Evolutionary conservation across 2,797 vertebrate genomes (phyloP).

Genomic region (Girardinus metallicus): DNA sequence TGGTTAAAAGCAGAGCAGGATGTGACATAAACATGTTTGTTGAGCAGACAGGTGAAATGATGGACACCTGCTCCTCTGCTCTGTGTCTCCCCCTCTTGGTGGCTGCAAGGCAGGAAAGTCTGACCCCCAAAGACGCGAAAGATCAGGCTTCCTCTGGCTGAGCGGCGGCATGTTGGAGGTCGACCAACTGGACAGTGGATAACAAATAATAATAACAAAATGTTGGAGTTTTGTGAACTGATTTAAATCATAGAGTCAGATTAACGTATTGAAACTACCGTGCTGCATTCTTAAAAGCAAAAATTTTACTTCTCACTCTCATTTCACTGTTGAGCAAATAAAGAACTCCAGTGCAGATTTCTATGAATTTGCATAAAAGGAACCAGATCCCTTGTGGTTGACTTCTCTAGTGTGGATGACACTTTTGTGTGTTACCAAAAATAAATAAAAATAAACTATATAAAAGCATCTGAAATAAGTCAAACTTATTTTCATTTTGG

Average conservation of each 20-base stretch:
- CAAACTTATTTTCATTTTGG: too few species aligned
- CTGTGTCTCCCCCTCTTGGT: constrained; percentile 77
- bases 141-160: constrained; percentile 65
- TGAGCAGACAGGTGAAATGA: constrained; percentile 71
- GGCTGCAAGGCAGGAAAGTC: constrained; percentile 48
- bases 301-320: neutral
- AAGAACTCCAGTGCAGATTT: neutral
- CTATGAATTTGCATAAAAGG: neutral
- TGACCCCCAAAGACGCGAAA: constrained; percentile 51
- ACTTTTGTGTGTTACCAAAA: neutral
- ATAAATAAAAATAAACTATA: neutral
- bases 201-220: neutral
- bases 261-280: neutral
- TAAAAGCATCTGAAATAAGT: neutral
- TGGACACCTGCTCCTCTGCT: constrained; percentile 72
- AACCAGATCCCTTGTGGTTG: neutral
- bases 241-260: constrained; percentile 11
- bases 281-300: neutral
- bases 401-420: neutral
- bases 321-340: neutral
- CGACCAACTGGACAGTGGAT: constrained; percentile 12
- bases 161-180: constrained; percentile 39
- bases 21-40: constrained; percentile 36
- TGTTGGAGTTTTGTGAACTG: constrained; percentile 18
- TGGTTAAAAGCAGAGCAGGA: constrained; percentile 61